Evolutionary conservation across 2,113 vertebrate species (phyloP), one percentile per base, ranked within the genome.

Genomic region (Periophthalmus modestus): DNA sequence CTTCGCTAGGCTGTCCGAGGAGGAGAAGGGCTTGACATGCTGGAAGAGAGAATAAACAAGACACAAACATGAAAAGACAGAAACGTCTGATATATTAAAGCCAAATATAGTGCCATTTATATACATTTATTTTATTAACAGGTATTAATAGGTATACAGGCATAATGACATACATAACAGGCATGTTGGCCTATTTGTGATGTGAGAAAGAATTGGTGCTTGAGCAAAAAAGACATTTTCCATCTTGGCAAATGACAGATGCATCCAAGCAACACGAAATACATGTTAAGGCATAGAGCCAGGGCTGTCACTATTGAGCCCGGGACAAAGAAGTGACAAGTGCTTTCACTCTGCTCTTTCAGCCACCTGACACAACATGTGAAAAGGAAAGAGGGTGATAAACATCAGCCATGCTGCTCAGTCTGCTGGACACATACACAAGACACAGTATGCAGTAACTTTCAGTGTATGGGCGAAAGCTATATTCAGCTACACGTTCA

Each of bases 1-100:
- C 95, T 98, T 99, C 92, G 94, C 96, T 97, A 99, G 95, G 95
- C 97, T 98, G 94, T 97, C 96, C 95, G 97, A 98, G 90, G 97
- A 97, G 89, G 96, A 94, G 95, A 98, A 97, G 88, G 94, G 88
- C 94, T 98, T 98, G 96, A 95, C 96, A 98, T 98, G 96, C 98
- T 99, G 92, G 59, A 82, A 66, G 52, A 33, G 36, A 84, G 59
- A 21, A 83, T 0, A 74, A 34, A 68, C n/a, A 54, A 63, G 16
- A 2, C 16, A 66, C 3, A 62, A 2, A 72, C 33, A 66, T 16
- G 72, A 50, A 11, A 58, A 24, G 21, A 19, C 52, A 54, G 52
- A n/a, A 15, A 50, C 11, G 46, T 2, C 9, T 6, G 16, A 50
- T 39, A 39, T 9, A 4, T 39, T 7, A 39, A 39, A 39, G 36